Evolutionary conservation across 1,140 invertebrate species (phyloP).

Genomic region (Vollenhovia emeryi): DNA sequence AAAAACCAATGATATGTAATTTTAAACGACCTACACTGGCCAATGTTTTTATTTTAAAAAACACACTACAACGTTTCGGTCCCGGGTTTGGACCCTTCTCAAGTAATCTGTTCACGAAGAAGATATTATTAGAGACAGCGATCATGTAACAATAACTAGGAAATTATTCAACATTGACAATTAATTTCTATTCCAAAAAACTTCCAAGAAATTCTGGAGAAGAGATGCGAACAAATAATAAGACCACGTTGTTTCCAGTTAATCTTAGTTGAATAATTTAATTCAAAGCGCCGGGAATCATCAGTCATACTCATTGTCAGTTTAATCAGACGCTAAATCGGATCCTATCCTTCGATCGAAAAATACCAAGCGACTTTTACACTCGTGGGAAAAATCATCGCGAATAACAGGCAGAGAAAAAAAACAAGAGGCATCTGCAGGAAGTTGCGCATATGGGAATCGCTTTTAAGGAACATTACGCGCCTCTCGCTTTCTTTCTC

Average conservation of each 20-base stretch:
- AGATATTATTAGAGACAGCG: no score
- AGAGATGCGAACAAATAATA: background rate
- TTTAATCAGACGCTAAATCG: background rate
- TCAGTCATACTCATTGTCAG: background rate
- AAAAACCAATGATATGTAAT: no score
- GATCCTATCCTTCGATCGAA: background rate
- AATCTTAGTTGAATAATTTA: background rate
- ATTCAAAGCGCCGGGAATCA: background rate
- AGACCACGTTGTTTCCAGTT: background rate
- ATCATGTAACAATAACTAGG: background rate
- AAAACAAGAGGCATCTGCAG: background rate
- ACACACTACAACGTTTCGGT: no score
- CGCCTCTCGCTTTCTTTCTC: constrained; percentile 14
- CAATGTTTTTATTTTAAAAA: no score
- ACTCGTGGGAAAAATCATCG: constrained; percentile 23
- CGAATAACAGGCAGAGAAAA: background rate
- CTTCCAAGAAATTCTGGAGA: background rate
- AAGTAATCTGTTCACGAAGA: no score
- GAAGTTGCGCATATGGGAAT: constrained; percentile 45
- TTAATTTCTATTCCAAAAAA: background rate
- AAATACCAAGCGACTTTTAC: constrained; percentile 11
- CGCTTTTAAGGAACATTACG: constrained; percentile 4
- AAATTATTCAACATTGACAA: background rate
- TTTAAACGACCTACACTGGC: no score
- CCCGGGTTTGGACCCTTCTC: no score